Percentiles rank a stretch among this genome's conserved stretches.
Conservation (phyloP, 1,140 invertebrate genomes). For the Drosophila prosaltans region DNA sequence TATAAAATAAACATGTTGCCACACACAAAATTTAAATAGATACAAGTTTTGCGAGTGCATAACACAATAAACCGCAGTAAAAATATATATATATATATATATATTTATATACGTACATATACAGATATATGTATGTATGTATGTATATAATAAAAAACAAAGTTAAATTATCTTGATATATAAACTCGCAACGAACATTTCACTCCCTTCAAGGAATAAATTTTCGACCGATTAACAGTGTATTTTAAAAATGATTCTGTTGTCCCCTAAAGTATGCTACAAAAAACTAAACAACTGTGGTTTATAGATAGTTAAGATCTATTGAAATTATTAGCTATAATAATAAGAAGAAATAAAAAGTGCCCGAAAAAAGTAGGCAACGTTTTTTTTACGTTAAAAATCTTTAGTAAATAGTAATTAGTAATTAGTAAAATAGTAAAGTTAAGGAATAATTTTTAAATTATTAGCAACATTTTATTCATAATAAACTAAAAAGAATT, state of each 20-base stretch:
- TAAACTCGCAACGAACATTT: neutral
- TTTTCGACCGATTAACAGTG: neutral
- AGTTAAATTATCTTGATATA: slow-evolving; percentile 9
- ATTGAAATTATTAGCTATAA: no score
- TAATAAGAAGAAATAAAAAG: no score
- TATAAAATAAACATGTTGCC: slow-evolving; percentile 83
- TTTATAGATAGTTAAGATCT: no score
- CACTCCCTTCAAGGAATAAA: neutral
- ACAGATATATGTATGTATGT: neutral
- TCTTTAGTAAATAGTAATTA: no score
- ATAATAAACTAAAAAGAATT: no score
- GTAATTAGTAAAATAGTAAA: no score
- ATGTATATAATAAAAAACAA: slow-evolving; percentile 40
- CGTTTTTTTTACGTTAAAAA: no score
- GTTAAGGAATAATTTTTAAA: no score
- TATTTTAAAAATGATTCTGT: neutral
- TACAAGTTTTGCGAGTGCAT: slow-evolving; percentile 78
- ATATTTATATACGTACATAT: neutral
- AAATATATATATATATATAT: slow-evolving; percentile 11
- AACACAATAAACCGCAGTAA: slow-evolving; percentile 79
- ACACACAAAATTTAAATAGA: slow-evolving; percentile 83
- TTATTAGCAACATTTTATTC: no score
- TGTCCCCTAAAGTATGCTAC: slow-evolving; percentile 3
- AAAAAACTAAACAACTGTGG: neutral
- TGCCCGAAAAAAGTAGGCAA: no score